These are phyloP conservation scores for Lipotes vexillifer DNA, from an alignment of 2,113 vertebrate genomes.

Conservation along the genomic window DNA sequence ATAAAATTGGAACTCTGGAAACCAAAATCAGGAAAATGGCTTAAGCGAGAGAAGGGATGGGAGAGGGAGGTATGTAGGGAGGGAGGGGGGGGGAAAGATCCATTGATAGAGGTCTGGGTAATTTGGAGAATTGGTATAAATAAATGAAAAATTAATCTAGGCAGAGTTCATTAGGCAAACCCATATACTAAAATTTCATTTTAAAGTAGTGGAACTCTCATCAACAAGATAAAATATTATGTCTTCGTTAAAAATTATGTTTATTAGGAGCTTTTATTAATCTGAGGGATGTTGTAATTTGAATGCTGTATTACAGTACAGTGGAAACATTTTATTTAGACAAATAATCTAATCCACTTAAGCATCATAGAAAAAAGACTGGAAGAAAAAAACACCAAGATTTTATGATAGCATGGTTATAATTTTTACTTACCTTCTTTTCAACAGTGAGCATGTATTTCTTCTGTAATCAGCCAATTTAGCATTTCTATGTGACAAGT, in stretches of 20 bases:
- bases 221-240: constrained; percentile 3
- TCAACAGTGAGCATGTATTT: not conserved
- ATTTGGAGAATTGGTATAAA: constrained; percentile 19
- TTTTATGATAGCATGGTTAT: constrained; percentile 35
- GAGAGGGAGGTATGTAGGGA: not conserved
- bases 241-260: constrained; percentile 27
- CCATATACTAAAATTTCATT: not conserved
- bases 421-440: constrained; percentile 9
- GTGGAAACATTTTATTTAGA: constrained; percentile 27
- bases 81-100: not conserved
- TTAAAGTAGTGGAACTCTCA: constrained; percentile 33
- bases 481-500: not conserved
- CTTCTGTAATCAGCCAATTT: constrained; percentile 11
- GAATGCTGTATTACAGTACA: constrained; percentile 14
- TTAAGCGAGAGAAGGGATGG: not conserved
- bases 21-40: constrained; percentile 22
- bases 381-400: not conserved
- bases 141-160: constrained; percentile 11
- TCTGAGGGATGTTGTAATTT: constrained; percentile 20
- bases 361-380: constrained; percentile 9
- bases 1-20: constrained; percentile 30
- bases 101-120: not conserved
- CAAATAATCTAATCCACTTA: constrained; percentile 22
- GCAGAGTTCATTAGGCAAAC: constrained; percentile 12
- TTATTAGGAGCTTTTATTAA: constrained; percentile 31